Percentiles rank a stretch among this genome's conserved stretches.
Conservation (phyloP, 2,888 invertebrate species). For the Calliphora vomitoria region DNA sequence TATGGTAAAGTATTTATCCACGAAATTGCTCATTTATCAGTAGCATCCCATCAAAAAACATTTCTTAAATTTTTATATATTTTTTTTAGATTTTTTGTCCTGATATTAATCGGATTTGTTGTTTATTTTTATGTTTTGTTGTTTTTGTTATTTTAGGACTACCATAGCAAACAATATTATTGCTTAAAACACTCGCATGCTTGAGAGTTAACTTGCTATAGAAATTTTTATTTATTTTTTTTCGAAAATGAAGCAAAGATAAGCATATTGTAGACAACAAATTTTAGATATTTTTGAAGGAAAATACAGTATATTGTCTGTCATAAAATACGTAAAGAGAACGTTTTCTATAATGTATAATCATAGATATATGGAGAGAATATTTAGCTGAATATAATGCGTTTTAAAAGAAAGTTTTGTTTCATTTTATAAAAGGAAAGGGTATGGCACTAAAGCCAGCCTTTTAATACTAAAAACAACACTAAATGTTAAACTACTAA, state of each 20-base stretch:
- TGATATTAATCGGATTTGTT: constrained; percentile 74
- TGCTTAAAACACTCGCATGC: not conserved
- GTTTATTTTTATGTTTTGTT: constrained; percentile 56
- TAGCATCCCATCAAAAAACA: constrained; percentile 74
- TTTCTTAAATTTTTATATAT: constrained; percentile 31
- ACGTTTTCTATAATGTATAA: too few species aligned
- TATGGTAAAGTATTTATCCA: constrained; percentile 60
- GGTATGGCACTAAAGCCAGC: too few species aligned
- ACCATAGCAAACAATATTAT: constrained; percentile 37
- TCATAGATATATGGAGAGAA: too few species aligned
- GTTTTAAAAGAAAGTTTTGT: too few species aligned
- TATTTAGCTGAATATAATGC: too few species aligned
- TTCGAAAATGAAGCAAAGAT: constrained; percentile 19
- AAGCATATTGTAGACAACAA: constrained; percentile 38
- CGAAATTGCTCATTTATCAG: constrained; percentile 75
- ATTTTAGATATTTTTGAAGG: not conserved
- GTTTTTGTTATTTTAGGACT: constrained; percentile 36
- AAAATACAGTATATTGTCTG: too few species aligned
- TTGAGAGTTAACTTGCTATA: not conserved
- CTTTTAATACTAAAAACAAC: too few species aligned
- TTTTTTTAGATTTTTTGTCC: constrained; percentile 66
- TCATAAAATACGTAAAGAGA: too few species aligned
- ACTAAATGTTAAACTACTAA: too few species aligned
- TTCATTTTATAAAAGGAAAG: too few species aligned
- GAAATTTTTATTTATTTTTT: constrained; percentile 16